Evolutionary conservation across 1,140 invertebrate genomes (phyloP).

Genomic region (Vollenhovia emeryi): DNA sequence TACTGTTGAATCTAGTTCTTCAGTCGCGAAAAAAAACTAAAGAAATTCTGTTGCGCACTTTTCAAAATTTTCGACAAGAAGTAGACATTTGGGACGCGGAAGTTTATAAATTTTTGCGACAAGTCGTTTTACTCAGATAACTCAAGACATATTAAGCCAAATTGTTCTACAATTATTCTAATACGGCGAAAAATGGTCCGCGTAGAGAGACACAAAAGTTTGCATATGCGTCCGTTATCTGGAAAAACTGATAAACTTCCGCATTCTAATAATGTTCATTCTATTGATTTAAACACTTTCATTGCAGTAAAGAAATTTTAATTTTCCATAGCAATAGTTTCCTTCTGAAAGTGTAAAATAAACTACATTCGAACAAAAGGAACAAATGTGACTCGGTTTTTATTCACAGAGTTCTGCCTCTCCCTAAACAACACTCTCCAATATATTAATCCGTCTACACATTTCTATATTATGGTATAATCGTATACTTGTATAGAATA

Average conservation of each 20-base stretch:
- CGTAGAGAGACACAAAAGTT: not conserved
- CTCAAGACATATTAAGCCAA: not conserved
- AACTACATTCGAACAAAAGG: not conserved
- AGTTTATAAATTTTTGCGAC: not conserved
- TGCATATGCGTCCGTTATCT: not conserved
- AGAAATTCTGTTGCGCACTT: not conserved
- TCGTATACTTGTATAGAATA: slow-evolving; percentile 60
- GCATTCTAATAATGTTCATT: not conserved
- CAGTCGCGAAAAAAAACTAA: not conserved
- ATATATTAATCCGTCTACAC: slow-evolving; percentile 20
- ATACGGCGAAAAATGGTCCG: not conserved
- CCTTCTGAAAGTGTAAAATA: not conserved
- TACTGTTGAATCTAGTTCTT: not conserved
- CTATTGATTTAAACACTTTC: not conserved
- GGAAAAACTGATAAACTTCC: not conserved
- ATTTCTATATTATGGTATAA: not conserved
- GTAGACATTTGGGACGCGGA: not conserved
- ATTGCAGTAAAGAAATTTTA: not conserved
- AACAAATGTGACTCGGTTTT: not conserved
- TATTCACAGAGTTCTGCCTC: not conserved
- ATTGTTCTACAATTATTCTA: not conserved
- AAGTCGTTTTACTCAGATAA: not conserved
- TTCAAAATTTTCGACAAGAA: not conserved
- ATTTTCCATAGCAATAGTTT: not conserved
- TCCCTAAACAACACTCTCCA: not conserved